Evolutionary conservation across 2,888 invertebrate species (phyloP).

Genomic region (Athalia rosae): DNA sequence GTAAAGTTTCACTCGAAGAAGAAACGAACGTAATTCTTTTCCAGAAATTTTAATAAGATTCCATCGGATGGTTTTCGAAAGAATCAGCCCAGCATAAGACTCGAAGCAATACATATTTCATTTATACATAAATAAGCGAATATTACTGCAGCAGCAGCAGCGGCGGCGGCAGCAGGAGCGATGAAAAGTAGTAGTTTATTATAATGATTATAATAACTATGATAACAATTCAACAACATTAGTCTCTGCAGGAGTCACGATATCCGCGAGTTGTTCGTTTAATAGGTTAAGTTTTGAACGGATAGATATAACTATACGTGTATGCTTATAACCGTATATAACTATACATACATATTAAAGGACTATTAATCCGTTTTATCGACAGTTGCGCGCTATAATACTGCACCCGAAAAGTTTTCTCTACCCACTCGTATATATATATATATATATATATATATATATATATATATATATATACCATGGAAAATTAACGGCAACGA

Average conservation of each 20-base stretch:
- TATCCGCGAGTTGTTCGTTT: slow-evolving; percentile 34
- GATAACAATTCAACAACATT: neutral
- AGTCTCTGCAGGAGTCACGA: slow-evolving; percentile 40
- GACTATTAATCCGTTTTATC: slow-evolving; percentile 37
- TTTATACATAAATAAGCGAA: too few species aligned
- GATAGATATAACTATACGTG: neutral
- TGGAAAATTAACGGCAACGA: neutral
- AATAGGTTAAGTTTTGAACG: slow-evolving; percentile 34
- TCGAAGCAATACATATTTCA: too few species aligned
- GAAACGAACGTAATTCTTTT: too few species aligned
- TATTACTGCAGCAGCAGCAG: too few species aligned
- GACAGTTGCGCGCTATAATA: neutral
- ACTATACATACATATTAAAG: slow-evolving; percentile 10
- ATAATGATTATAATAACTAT: too few species aligned
- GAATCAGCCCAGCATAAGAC: too few species aligned
- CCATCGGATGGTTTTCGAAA: too few species aligned
- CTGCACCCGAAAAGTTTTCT: slow-evolving; percentile 23
- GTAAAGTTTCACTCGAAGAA: too few species aligned
- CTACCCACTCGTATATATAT: neutral
- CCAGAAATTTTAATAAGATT: too few species aligned
- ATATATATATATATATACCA: too few species aligned
- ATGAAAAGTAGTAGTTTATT: too few species aligned
- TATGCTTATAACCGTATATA: neutral
- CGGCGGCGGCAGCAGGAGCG: too few species aligned
- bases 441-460: neutral